Base-by-base conservation (phyloP, 2,797 vertebrate genomes). In the Hemibagrus guttatus region DNA sequence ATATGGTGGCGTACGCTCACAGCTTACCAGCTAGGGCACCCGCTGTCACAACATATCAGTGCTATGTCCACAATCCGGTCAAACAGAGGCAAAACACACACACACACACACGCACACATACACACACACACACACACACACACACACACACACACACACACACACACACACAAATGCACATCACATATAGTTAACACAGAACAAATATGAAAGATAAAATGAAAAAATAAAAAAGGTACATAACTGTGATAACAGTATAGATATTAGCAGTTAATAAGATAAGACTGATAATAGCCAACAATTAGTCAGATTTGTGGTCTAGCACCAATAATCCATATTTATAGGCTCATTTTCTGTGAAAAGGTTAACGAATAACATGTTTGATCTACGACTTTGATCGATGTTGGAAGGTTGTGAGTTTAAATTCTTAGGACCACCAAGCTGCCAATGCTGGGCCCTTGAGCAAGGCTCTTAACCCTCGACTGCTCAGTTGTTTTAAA, bases 11-110 rank as follows among this genome's bases (percentile, higher is more conserved):
- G 92, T 92, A 93, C 90, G 93, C 94, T 93, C 93, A 94, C 93
- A 94, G 93, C 94, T 94, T 93, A 93, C 91, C 93, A 95, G 94
- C 94, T 91, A 91, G 71, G 92, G 93, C 94, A 91, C 94, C 92
- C 92, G 85, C 94, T 96, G 95, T 96, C 96, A 96, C 94, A 96
- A 95, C 93, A 93, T 93, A 96, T 96, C 95, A 95, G 89, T 68
- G 90, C 91, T 90, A 89, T 83, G 88, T 54, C 90, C 92, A 87
- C 91, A 92, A 82, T 74, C 71, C 87, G 85, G 74, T 87, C 87
- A 85, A 82, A 52, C 83, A 78, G 66, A 64, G 6, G 54, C 81
- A 35, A 72, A 78, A 87, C 81, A 82, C 52, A 86, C 49, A 69
- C 63, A 68, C 54, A 89, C 75, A 74, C 28, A 56, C 5, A 81